Percentiles rank a stretch among this genome's conserved stretches.
These are phyloP conservation scores for Cebus imitator DNA, from an alignment of 2,113 vertebrate genomes.

Conservation along the genomic window DNA sequence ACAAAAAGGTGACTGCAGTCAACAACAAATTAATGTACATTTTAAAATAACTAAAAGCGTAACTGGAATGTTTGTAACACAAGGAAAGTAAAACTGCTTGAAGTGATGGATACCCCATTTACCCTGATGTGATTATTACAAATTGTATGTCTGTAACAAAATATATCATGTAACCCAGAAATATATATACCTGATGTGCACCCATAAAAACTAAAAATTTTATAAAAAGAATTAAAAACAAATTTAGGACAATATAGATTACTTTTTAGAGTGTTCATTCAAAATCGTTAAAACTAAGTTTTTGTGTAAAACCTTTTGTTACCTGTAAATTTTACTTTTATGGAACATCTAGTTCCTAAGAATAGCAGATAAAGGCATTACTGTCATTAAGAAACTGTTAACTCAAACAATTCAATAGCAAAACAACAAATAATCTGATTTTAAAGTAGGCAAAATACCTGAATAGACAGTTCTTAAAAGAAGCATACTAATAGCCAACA, in stretches of 20 bases:
- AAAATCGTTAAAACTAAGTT: constrained; percentile 23
- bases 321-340: constrained; percentile 7
- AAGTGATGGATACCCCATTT: too few species aligned
- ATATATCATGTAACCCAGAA: too few species aligned
- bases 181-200: too few species aligned
- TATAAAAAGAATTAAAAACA: too few species aligned
- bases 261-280: not conserved
- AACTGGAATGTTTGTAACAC: too few species aligned
- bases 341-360: not conserved
- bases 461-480: not conserved
- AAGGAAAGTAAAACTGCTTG: too few species aligned
- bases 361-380: constrained; percentile 7
- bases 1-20: too few species aligned
- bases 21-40: too few species aligned
- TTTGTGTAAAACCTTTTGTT: constrained; percentile 20
- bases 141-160: too few species aligned
- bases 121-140: too few species aligned
- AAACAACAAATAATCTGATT: not conserved
- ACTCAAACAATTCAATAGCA: not conserved
- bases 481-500: not conserved
- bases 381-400: not conserved
- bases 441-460: not conserved
- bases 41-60: too few species aligned
- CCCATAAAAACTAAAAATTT: too few species aligned
- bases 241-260: not conserved